phyloP scores from a whole-genome alignment of 2,797 vertebrate genomes.

The Thripadectes ignobilis region DNA sequence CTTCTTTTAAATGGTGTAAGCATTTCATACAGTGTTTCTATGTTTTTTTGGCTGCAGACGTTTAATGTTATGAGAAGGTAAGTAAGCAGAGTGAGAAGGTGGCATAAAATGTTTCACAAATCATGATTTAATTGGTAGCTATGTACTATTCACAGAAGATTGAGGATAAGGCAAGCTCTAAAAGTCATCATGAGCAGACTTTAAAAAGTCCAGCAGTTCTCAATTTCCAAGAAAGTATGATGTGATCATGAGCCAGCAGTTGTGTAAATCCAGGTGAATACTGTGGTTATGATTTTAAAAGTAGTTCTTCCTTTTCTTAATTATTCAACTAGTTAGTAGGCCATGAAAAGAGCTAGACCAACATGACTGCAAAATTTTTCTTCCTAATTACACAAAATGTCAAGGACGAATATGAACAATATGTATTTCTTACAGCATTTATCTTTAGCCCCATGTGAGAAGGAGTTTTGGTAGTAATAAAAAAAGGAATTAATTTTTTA shows the following conservation, averaged over 20 bases:
- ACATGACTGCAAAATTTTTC: neutral
- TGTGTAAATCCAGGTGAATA: neutral
- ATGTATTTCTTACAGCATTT: neutral
- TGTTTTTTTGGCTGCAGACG: neutral
- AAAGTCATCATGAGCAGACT: neutral
- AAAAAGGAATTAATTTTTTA: neutral
- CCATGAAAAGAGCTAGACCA: neutral
- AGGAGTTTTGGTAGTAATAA: neutral
- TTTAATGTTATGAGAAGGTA: neutral
- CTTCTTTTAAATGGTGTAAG: neutral
- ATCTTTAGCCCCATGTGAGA: neutral
- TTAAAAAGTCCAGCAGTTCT: neutral
- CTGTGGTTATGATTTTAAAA: neutral
- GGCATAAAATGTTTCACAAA: neutral
- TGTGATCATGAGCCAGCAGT: neutral
- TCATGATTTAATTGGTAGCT: neutral
- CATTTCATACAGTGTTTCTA: neutral
- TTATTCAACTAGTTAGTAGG: neutral
- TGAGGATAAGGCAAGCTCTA: neutral
- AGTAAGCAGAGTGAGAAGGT: neutral
- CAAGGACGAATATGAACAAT: neutral
- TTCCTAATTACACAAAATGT: neutral
- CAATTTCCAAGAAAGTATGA: neutral
- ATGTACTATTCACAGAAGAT: neutral
- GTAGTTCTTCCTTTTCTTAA: neutral